phyloP scores from a whole-genome alignment of 2,888 invertebrate species.

The Lochmaea capreae region DNA sequence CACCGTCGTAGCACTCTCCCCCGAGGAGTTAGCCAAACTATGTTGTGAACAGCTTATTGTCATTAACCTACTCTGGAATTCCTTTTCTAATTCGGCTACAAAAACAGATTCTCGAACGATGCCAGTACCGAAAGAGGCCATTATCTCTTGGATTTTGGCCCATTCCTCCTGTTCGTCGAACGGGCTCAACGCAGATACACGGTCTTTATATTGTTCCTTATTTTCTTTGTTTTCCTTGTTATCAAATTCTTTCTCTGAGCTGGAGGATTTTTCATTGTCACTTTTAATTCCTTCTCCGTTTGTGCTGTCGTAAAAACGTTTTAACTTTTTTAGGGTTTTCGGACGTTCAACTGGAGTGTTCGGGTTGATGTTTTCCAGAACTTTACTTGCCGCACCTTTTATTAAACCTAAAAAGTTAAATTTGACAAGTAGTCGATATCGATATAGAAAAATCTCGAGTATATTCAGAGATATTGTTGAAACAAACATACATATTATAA shows the following conservation, averaged over 20 bases:
- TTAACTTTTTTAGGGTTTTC: slow-evolving; percentile 79
- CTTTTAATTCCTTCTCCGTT: slow-evolving; percentile 55
- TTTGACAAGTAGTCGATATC: not conserved
- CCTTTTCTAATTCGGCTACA: slow-evolving; percentile 82
- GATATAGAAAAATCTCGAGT: not conserved
- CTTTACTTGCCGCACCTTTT: slow-evolving; percentile 77
- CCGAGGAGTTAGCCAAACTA: slow-evolving; percentile 62
- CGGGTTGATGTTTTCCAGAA: slow-evolving; percentile 72
- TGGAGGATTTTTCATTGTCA: slow-evolving; percentile 62
- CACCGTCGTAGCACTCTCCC: slow-evolving; percentile 70
- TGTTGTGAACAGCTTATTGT: slow-evolving; percentile 73
- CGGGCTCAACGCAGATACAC: slow-evolving; percentile 80
- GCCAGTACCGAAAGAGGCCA: slow-evolving; percentile 92
- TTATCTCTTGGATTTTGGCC: slow-evolving; percentile 95
- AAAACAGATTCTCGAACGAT: slow-evolving; percentile 82
- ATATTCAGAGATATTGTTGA: too few species aligned
- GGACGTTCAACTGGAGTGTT: slow-evolving; percentile 74
- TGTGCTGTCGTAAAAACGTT: slow-evolving; percentile 77
- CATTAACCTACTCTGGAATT: slow-evolving; percentile 80
- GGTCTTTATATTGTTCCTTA: slow-evolving; percentile 64
- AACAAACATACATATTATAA: too few species aligned
- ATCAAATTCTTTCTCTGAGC: slow-evolving; percentile 65
- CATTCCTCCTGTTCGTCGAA: slow-evolving; percentile 96
- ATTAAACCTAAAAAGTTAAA: slow-evolving; percentile 73
- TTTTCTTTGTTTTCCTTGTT: slow-evolving; percentile 59